A percentile compares a stretch with the other conserved stretches of the same genome.
phyloP scores from a whole-genome alignment of 2,113 vertebrate species.

The Electrona antarctica region DNA sequence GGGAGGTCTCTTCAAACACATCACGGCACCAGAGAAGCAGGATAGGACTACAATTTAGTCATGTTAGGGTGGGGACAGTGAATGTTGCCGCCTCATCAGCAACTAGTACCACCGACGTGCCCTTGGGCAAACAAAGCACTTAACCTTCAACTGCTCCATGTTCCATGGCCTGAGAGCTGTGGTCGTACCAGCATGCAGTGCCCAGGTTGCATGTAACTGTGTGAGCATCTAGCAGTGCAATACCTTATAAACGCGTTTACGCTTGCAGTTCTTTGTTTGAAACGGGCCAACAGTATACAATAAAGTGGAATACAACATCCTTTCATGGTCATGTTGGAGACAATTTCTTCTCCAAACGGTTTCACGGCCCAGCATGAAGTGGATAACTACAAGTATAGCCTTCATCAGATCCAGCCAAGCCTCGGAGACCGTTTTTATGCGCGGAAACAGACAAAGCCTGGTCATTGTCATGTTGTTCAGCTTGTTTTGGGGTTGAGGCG shows the following conservation, averaged over 20 bases:
- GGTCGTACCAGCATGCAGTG: too few relatives aligned
- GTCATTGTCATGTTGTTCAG: conserved; percentile 71
- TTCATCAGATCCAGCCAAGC: conserved; percentile 58
- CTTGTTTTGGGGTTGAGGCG: conserved; percentile 67
- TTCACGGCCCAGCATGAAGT: conserved; percentile 42
- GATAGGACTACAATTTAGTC: too few relatives aligned
- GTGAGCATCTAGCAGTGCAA: too few relatives aligned
- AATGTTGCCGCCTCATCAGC: too few relatives aligned
- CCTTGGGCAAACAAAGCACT: too few relatives aligned
- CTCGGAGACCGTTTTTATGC: conserved; percentile 54
- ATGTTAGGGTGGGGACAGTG: too few relatives aligned
- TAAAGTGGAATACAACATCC: conserved; percentile 19
- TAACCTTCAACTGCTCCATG: too few relatives aligned
- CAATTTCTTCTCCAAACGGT: conserved; percentile 37
- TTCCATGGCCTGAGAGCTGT: too few relatives aligned
- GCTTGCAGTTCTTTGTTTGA: neutral
- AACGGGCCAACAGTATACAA: conserved; percentile 21
- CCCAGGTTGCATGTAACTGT: too few relatives aligned
- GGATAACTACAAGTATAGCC: conserved; percentile 51
- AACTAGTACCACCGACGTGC: too few relatives aligned
- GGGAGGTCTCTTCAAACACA: conserved; percentile 20
- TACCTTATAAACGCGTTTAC: too few relatives aligned
- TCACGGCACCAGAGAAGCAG: conserved; percentile 9
- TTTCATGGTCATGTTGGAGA: conserved; percentile 28
- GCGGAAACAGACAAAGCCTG: conserved; percentile 66